A percentile compares a stretch with the other conserved stretches of the same genome.
These are phyloP conservation scores for Elaphurus davidianus DNA, from an alignment of 2,113 vertebrate genomes.

Conservation along the genomic window DNA sequence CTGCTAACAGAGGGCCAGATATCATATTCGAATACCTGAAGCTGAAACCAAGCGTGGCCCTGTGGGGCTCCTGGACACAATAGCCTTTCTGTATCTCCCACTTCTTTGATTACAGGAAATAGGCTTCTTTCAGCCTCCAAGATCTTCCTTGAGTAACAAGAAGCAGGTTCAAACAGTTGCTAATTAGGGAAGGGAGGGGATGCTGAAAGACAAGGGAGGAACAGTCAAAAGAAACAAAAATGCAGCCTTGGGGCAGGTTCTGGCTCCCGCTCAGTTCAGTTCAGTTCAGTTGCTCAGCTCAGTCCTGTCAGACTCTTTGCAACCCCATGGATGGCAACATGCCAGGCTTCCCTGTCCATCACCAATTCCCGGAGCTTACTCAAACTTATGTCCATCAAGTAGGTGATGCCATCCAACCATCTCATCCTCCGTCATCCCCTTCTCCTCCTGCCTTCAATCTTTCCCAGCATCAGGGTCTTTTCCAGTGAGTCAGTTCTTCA, in stretches of 20 bases:
- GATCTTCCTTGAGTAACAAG: background rate
- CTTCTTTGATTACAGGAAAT: background rate
- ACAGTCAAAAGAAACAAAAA: background rate
- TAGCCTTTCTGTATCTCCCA: background rate
- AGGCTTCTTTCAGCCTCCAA: background rate
- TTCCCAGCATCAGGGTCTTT: background rate
- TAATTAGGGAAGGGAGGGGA: background rate
- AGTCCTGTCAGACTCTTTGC: background rate
- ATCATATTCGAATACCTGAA: background rate
- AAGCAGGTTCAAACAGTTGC: background rate
- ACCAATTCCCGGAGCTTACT: background rate
- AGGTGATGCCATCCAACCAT: background rate
- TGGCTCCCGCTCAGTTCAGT: background rate
- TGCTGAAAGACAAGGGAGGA: background rate
- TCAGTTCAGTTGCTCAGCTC: background rate
- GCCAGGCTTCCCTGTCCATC: background rate
- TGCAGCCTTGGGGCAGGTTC: background rate
- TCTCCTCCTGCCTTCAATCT: background rate
- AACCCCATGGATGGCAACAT: rapidly evolving
- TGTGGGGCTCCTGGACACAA: background rate
- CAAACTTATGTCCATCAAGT: background rate
- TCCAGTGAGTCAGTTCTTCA: background rate
- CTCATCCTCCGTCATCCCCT: background rate
- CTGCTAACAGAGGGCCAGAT: background rate
- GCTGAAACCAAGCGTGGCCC: background rate